phyloP scores from a whole-genome alignment of 2,113 vertebrate species.

The Erythrocercus mccallii region DNA sequence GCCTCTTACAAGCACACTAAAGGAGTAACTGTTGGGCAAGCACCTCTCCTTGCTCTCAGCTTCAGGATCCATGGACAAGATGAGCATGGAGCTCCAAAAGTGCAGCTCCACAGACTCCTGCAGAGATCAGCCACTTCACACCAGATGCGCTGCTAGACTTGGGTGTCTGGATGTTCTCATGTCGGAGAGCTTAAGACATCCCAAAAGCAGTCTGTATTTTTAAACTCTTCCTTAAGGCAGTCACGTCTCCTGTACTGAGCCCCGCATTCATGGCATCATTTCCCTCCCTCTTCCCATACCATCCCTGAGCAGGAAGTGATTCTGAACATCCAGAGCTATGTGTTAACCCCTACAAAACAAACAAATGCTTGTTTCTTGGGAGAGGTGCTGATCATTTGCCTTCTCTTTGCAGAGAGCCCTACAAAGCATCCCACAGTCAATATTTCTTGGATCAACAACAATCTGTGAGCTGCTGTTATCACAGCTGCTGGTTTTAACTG shows the following conservation, averaged over 20 bases:
- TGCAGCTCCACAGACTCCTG: background rate
- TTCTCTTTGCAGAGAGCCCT: background rate
- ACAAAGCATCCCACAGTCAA: background rate
- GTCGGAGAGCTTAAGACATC: background rate
- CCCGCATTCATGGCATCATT: rapidly evolving
- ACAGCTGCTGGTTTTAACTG: background rate
- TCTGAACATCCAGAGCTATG: background rate
- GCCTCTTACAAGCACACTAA: background rate
- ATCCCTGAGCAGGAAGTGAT: rapidly evolving
- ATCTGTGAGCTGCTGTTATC: background rate
- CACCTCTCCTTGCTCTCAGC: background rate
- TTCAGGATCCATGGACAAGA: background rate
- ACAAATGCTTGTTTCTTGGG: background rate
- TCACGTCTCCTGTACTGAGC: rapidly evolving
- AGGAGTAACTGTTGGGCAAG: background rate
- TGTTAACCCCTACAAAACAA: background rate
- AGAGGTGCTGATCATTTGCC: background rate
- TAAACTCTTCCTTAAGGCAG: background rate
- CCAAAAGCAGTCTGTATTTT: background rate
- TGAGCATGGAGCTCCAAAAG: background rate
- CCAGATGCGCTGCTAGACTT: background rate
- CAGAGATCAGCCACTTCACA: background rate
- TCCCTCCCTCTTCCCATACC: background rate
- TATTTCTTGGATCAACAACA: background rate
- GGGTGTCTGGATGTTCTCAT: background rate